Base-by-base conservation (phyloP, 2,888 invertebrate species). In the Drosophila monieri region DNA sequence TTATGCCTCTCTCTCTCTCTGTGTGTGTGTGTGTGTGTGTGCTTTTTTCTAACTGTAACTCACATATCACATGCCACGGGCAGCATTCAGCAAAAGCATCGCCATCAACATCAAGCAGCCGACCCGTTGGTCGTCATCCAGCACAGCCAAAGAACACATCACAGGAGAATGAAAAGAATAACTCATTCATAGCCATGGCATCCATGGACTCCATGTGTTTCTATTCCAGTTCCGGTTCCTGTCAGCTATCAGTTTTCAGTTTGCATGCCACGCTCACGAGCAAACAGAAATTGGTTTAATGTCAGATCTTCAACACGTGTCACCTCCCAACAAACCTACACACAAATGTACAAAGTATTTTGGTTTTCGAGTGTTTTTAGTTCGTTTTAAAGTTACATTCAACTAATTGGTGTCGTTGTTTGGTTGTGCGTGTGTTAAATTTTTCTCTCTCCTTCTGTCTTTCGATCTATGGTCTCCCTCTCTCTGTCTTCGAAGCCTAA, bases 361-460 rank as follows among this genome's bases (percentile, higher is more conserved):
- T 64, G 37, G 60, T 54, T 35, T 21, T 39, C 57, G 54, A 15
- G 44, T 69, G 43, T 51, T 74, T 67, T 35, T 15, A 30, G 59
- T 73, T 43, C 8, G 56, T 53, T 44, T 41, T 30, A 47, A 51
- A 51, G 32, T 54, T 56, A 59, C 58, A 54, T 51, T 59, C n/a
- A 56, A 68, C 68, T 74, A 78, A 85, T 85, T 87, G 88, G 79
- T 85, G 88, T 85, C 73, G 88, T 84, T 81, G 65, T 74, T 68
- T 84, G 49, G 54, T 74, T 77, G 74, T 88, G 74, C 73, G 85
- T 88, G 88, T 85, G 88, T 85, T 83, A 85, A 85, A 73, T 88
- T 85, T 88, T 85, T 85, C 88, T 72, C 88, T 85, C 80, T 87
- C 49, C 30, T 43, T 48, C 44, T 56, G 10, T 21, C 25, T 25